Evolutionary conservation across 2,797 vertebrate species (phyloP).

Genomic region (Mormyrops attenuatus): DNA sequence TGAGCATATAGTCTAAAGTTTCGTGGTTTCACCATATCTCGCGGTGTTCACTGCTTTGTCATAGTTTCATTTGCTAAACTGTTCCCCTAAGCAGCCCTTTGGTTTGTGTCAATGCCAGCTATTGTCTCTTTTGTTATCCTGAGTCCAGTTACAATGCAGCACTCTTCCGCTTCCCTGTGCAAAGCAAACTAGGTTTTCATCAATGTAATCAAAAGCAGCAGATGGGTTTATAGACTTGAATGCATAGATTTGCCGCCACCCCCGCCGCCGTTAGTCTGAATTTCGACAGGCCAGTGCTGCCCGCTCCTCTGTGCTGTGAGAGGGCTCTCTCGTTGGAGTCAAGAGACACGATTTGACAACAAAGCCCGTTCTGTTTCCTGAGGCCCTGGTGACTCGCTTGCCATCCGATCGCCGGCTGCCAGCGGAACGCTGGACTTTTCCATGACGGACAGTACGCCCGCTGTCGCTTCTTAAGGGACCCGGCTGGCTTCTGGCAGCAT

Average conservation of each 20-base stretch:
- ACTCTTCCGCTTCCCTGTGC: neutral
- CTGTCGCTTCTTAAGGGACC: conserved; percentile 27
- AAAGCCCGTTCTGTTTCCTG: conserved; percentile 53
- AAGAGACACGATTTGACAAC: conserved; percentile 47
- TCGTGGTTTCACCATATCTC: neutral
- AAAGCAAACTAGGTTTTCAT: neutral
- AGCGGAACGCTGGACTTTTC: conserved; percentile 45
- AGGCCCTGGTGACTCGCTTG: conserved; percentile 39
- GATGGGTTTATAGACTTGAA: neutral
- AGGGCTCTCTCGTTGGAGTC: conserved; percentile 50
- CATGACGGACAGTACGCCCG: conserved; percentile 30
- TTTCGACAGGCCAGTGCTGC: neutral
- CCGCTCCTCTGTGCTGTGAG: conserved; percentile 44
- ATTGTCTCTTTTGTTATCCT: neutral
- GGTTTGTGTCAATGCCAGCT: neutral
- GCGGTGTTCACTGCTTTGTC: neutral
- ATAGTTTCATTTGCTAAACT: neutral
- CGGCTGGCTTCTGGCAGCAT: conserved; percentile 23
- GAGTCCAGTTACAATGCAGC: neutral
- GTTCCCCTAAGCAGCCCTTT: neutral
- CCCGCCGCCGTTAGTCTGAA: neutral
- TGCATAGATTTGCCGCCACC: neutral
- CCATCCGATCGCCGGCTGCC: conserved; percentile 44
- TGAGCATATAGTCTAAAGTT: neutral
- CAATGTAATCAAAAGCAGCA: neutral